phyloP scores from a whole-genome alignment of 1,140 invertebrate genomes.

The Charaxes varanes region DNA sequence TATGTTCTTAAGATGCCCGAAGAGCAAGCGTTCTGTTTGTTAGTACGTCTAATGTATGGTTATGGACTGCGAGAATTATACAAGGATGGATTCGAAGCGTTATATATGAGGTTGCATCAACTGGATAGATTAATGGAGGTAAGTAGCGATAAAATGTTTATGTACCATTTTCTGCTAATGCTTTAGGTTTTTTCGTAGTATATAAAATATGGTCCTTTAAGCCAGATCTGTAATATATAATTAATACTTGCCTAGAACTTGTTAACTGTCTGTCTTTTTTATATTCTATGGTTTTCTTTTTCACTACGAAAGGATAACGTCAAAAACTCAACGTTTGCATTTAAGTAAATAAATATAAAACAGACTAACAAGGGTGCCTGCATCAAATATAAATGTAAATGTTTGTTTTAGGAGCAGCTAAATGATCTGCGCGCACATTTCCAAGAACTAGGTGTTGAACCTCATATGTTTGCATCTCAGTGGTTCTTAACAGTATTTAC shows the following conservation, averaged over 20 bases:
- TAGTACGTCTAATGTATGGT: constrained; percentile 98
- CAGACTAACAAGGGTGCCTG: not conserved
- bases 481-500: constrained; percentile 99
- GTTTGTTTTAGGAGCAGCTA: constrained; percentile 84
- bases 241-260: too few species aligned
- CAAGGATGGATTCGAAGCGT: constrained; percentile 96
- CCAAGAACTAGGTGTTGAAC: constrained; percentile 91
- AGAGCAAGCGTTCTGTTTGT: constrained; percentile 98
- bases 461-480: constrained; percentile 99
- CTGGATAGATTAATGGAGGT: constrained; percentile 96
- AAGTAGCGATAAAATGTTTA: constrained; percentile 22
- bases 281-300: not conserved
- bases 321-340: too few species aligned
- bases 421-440: constrained; percentile 94
- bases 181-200: too few species aligned
- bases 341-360: too few species aligned
- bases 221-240: not conserved
- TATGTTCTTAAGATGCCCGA: constrained; percentile 92
- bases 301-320: too few species aligned
- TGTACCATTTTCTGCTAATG: not conserved
- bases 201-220: not conserved
- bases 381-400: not conserved
- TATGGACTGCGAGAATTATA: constrained; percentile 96
- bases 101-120: constrained; percentile 97
- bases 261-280: not conserved